Evolutionary conservation across 2,113 vertebrate species (phyloP), one percentile per base, ranked within the genome.

Genomic region (Pteronura brasiliensis): DNA sequence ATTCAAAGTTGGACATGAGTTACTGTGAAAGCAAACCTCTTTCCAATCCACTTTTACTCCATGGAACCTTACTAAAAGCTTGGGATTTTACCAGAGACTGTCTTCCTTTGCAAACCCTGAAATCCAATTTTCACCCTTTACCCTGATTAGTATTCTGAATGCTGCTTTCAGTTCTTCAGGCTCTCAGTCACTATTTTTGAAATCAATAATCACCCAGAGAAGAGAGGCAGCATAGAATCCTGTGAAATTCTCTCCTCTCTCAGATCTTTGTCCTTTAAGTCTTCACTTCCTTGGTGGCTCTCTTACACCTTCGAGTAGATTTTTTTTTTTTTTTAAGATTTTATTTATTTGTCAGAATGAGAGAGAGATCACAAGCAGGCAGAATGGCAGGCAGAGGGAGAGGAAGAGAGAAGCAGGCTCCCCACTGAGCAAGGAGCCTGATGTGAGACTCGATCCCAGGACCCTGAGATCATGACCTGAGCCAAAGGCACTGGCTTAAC

Each of bases 1-100:
- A 63, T n/a, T 72, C 52, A 65, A 96, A 82, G 5, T 6, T 59
- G 25, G 36, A 25, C 27, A 79, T 90, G 17, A 80, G 29, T 80
- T 44, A 44, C 9, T 10, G 0, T 71, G 36, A 80, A 9, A 34
- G 2, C 29, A 80, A n/a, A 85, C 44, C 0, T 23, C 29, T 79
- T 90, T 86, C 31, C 13, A 55, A 55, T 44, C 36, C 17, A 44
- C 23, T 44, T 2, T 84, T 39, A 42, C 17, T 44, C 17, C 23
- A 34, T 63, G 1, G 4, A 90, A 49, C n/a, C 12, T 67, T 39
- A 80, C 4, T 34, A 20, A 86, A 94, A 87, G 25, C 29, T 72
- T 39, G 18, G 29, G 23, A 49, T 94, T 91, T 74, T 91, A 67
- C 39, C 1, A 88, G 1, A 47, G 57, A 57, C 1, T 23, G 49